Evolutionary conservation across 1,140 invertebrate genomes (phyloP).

Genomic region (Trichonephila inaurata): DNA sequence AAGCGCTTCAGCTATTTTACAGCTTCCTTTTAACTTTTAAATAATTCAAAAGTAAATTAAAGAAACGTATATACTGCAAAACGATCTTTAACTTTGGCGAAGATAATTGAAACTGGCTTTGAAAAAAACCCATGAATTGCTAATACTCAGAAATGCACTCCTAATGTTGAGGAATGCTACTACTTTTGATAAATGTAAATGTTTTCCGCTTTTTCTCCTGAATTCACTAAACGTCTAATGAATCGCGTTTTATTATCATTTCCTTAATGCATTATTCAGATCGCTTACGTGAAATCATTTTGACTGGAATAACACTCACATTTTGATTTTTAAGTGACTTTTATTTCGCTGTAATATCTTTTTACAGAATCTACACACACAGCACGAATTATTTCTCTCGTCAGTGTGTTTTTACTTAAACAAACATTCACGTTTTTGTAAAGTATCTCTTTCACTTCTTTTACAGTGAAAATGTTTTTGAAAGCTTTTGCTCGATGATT

Average conservation of each 20-base stretch:
- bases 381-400: background rate
- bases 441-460: background rate
- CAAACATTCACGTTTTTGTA: background rate
- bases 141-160: background rate
- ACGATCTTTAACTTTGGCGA: background rate
- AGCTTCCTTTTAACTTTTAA: background rate
- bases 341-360: background rate
- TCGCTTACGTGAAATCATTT: conserved; percentile 23
- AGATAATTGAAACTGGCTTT: conserved; percentile 7
- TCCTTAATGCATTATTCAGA: conserved; percentile 50
- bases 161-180: background rate
- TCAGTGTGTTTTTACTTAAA: background rate
- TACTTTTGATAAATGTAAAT: conserved; percentile 35
- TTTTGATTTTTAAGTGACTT: conserved; percentile 14
- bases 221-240: conserved; percentile 29
- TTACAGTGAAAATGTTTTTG: background rate
- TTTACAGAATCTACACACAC: background rate
- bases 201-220: background rate
- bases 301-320: conserved; percentile 6
- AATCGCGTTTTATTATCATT: conserved; percentile 35
- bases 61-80: background rate
- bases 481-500: background rate
- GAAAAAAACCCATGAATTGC: background rate
- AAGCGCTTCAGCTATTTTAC: background rate
- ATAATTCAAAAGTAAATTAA: conserved; percentile 18